Conservation (phyloP, 2,113 vertebrate genomes). For the Cryptotis parvus region DNA sequence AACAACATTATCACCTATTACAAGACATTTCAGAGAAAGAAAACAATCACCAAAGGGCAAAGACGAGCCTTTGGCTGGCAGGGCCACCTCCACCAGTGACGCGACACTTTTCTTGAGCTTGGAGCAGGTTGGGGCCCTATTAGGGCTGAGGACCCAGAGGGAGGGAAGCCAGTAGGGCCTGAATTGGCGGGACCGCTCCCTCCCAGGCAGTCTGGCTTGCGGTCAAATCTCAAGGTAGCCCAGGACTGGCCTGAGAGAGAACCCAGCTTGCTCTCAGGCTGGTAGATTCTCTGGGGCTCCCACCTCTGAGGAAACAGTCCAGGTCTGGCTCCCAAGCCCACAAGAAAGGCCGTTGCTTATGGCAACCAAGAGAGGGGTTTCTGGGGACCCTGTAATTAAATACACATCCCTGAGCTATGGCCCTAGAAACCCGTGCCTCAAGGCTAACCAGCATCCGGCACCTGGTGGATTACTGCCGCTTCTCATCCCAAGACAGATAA, state of each 20-base stretch:
- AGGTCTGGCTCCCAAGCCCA: constrained; percentile 58
- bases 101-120: constrained; percentile 54
- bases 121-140: background rate
- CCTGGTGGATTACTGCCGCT: constrained; percentile 86
- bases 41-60: constrained; percentile 85
- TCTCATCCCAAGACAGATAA: constrained; percentile 87
- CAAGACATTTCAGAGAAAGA: constrained; percentile 88
- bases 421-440: constrained; percentile 80
- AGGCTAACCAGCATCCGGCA: constrained; percentile 75
- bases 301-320: constrained; percentile 41
- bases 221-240: constrained; percentile 46
- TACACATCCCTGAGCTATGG: constrained; percentile 93
- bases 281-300: background rate
- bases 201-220: constrained; percentile 11
- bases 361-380: constrained; percentile 83
- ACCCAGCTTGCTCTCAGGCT: background rate
- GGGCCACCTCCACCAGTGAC: constrained; percentile 63
- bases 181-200: background rate
- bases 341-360: constrained; percentile 75
- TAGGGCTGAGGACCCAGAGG: background rate
- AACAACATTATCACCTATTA: constrained; percentile 90
- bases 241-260: background rate
- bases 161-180: background rate
- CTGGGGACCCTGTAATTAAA: constrained; percentile 88
- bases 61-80: constrained; percentile 69